Evolutionary conservation across 2,888 invertebrate species (phyloP), one percentile per base, ranked within the genome.

Genomic region (Pandemis cinnamomeana): DNA sequence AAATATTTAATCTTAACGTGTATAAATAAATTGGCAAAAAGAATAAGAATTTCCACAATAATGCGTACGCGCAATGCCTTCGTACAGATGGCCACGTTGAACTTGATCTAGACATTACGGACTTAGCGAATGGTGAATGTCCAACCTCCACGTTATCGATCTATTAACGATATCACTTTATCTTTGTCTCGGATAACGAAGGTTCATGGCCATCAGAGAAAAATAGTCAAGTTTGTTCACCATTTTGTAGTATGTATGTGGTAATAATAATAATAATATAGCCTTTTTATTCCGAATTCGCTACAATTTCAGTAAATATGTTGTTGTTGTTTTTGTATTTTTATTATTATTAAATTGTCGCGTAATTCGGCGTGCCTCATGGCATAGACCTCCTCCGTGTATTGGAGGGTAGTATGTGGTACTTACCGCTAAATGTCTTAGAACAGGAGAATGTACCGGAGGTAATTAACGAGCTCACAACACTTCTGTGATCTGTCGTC

Each of bases 81-180:
- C 13, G 7, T 20, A 48, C 8, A n/a, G 64, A 64, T 48, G 64
- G 64, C 15, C 13, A 48, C 46, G 48, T 27, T 61, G 61, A 67
- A 67, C 67, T 67, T 67, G 70, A 53, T 71, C 70, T 44, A 71
- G 62, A 63, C 70, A 53, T 42, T 63, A 44, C 67, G 44, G 51
- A 70, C 42, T 27, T 51, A 41, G 15, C 61, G 48, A 53, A 58
- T 48, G 15, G 69, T 51, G 68, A 72, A 60, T 64, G 64, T 69
- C 51, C 42, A 69, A 73, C 64, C 69, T 69, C 69, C 48, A 60
- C 64, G 69, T 64, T 73, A 73, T 64, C 51, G 60, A 68, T 73
- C 60, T 41, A 42, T 64, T 69, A 69, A 64, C 73, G 51, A 60
- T 69, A 64, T 60, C 64, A 69, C 51, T 67, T 60, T 71, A 71